Conservation (phyloP, 1,140 invertebrate species). For the Colletes gigas region DNA sequence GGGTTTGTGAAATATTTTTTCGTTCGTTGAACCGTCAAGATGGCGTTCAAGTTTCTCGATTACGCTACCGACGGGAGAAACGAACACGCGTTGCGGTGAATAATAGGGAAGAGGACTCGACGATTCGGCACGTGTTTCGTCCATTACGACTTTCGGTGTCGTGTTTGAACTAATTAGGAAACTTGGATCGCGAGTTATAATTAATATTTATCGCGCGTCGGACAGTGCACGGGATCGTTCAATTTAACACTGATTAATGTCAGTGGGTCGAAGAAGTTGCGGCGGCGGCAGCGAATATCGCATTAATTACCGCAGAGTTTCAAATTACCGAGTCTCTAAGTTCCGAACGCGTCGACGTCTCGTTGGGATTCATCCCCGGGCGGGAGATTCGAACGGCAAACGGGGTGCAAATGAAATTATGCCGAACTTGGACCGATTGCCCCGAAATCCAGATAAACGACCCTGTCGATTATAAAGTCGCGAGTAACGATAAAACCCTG, state of each 20-base stretch:
- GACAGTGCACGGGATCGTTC: slow-evolving; percentile 22
- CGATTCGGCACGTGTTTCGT: background rate
- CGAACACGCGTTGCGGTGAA: background rate
- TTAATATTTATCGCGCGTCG: slow-evolving; percentile 41
- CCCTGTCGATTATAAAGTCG: background rate
- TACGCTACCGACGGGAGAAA: background rate
- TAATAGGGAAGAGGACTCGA: background rate
- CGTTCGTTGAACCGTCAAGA: background rate
- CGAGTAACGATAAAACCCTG: background rate
- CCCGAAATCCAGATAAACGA: background rate
- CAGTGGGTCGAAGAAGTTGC: slow-evolving; percentile 23
- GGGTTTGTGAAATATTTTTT: too few species aligned
- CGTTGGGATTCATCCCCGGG: background rate
- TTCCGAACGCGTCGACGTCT: background rate
- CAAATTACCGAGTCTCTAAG: background rate
- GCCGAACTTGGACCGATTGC: background rate
- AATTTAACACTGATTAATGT: slow-evolving; percentile 48
- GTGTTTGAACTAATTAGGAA: slow-evolving; percentile 36
- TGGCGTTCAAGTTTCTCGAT: background rate
- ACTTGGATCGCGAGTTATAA: slow-evolving; percentile 17
- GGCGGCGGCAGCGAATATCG: slow-evolving; percentile 14
- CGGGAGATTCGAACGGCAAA: background rate
- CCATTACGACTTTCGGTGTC: background rate
- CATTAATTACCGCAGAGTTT: slow-evolving; percentile 30
- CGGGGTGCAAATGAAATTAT: background rate